These are phyloP conservation scores for Danio choprae DNA, from an alignment of 2,797 vertebrate species.

Conservation along the genomic window DNA sequence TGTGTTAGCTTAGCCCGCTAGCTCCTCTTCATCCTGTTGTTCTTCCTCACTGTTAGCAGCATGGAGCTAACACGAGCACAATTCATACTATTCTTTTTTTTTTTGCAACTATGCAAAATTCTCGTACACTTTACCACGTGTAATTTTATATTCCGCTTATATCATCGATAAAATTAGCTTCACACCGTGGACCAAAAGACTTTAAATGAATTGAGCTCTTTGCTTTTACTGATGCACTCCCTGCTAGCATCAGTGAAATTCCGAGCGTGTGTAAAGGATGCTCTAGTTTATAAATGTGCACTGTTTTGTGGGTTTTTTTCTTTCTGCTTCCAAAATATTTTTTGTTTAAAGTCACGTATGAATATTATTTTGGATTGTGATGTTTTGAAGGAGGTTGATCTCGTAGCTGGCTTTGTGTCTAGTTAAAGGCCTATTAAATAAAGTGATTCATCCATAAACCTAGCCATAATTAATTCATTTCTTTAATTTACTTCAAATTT, in stretches of 20 bases:
- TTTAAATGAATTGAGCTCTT: background rate
- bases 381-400: background rate
- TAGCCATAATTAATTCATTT: background rate
- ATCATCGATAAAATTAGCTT: background rate
- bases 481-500: background rate
- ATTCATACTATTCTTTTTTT: background rate
- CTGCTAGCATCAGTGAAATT: conserved; percentile 1
- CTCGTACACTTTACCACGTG: background rate
- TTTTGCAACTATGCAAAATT: background rate
- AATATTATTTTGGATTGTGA: background rate
- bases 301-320: background rate
- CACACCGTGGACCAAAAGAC: too few relatives aligned
- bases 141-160: background rate
- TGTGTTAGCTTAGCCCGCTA: conserved; percentile 45
- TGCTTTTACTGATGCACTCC: background rate
- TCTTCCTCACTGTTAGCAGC: conserved; percentile 11
- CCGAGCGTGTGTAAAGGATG: conserved; percentile 2
- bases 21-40: conserved; percentile 53
- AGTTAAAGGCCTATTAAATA: background rate
- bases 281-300: background rate
- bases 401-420: background rate
- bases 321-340: background rate
- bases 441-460: background rate
- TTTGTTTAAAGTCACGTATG: background rate
- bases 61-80: background rate